Conservation (phyloP, 1,140 invertebrate species). For the Mamestra configurata region DNA sequence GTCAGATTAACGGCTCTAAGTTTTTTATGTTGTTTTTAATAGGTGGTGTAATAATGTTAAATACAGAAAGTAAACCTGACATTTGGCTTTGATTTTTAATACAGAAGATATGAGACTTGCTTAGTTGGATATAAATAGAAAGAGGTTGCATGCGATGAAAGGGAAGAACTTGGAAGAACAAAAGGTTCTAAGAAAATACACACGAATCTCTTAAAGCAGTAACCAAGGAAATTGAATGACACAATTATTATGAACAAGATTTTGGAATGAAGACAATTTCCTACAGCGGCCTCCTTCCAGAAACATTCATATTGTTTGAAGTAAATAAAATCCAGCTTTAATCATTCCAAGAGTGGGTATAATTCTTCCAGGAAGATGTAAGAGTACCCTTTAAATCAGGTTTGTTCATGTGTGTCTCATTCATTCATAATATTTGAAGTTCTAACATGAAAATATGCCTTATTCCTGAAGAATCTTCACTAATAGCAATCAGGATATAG, state of each 20-base stretch:
- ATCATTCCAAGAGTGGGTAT: background rate
- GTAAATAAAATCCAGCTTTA: background rate
- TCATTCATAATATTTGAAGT: too few relatives aligned
- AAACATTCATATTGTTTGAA: background rate
- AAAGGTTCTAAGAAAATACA: too few relatives aligned
- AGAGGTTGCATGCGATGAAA: too few relatives aligned
- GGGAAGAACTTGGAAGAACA: too few relatives aligned
- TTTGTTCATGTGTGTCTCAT: background rate
- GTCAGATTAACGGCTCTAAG: slow-evolving; percentile 55
- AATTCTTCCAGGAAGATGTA: background rate
- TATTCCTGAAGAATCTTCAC: background rate
- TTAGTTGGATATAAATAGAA: too few relatives aligned
- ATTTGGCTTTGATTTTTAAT: background rate
- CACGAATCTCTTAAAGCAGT: too few relatives aligned
- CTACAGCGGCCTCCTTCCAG: background rate
- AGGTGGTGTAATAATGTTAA: slow-evolving; percentile 4
- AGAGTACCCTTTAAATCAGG: slow-evolving; percentile 1
- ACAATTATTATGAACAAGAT: background rate
- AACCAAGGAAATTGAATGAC: background rate
- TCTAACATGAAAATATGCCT: background rate
- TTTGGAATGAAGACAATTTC: background rate
- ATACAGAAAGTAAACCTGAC: background rate
- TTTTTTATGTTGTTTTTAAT: slow-evolving; percentile 48
- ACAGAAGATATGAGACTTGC: too few relatives aligned
- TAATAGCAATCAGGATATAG: background rate